Base-by-base conservation (phyloP, 2,113 vertebrate genomes). In the Neogale vison region DNA sequence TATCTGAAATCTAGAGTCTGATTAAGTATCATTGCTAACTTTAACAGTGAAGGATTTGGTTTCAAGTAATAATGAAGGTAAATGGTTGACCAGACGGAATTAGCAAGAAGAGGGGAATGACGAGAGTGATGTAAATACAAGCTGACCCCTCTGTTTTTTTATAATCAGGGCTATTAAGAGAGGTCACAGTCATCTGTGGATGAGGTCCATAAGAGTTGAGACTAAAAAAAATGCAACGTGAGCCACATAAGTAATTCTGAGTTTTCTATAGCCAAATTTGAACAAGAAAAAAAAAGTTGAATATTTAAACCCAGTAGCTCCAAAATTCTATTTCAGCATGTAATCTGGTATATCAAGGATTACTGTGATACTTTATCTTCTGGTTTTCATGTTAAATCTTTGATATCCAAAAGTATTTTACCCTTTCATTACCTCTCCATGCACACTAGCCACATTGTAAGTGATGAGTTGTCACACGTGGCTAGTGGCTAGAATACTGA, bases 291-390 rank as follows among this genome's bases (percentile, higher is more conserved):
- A 67, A 34, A 45, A 57, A 95, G 31, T 50, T 76, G 88, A 86
- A 34, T 80, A 47, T 82, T 57, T 90, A 94, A 69, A 72, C 50
- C 10, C 20, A 71, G 67, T 90, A 71, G 39, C 47, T 76, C 80
- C 20, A 87, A 84, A 90, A 85, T 92, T 81, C 61, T 92, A 88
- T 85, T 80, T 96, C 87, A 93, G 77, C 18, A 23, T 77, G 21
- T 84, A 71, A 47, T 63, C 18, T 29, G 42, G 1, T n/a, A 20
- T 90, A 71, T 57, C 84, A 76, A 61, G 79, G 86, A 24, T 72
- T 63, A 85, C 6, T 81, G 52, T 29, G 12, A 7, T 92, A n/a
- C 45, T 93, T 88, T 80, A 23, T 67, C 47, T 88, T 92, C 1
- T 82, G 18, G 31, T 80, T 96, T 82, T 90, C 10, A 23, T 71